These are phyloP conservation scores for Galleria mellonella DNA, from an alignment of 1,140 invertebrate genomes.

Conservation along the genomic window DNA sequence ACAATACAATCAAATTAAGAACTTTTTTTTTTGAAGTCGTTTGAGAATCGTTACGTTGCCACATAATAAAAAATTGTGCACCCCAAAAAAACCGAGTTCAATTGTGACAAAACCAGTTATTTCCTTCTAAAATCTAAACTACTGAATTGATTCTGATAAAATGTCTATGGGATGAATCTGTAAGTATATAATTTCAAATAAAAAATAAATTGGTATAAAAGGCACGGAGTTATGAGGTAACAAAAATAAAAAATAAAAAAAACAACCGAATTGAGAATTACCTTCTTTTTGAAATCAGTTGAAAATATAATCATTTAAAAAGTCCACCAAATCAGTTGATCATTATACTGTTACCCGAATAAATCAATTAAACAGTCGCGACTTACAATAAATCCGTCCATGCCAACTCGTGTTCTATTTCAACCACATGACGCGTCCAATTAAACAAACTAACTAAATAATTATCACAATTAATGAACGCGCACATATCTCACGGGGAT, in stretches of 20 bases:
- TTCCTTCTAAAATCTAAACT: too few species aligned
- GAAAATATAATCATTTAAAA: neutral
- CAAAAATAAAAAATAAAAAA: neutral
- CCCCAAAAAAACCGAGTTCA: too few species aligned
- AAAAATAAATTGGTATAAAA: too few species aligned
- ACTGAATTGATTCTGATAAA: too few species aligned
- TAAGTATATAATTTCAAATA: too few species aligned
- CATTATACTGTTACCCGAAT: neutral
- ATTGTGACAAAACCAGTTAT: too few species aligned
- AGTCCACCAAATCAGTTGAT: neutral
- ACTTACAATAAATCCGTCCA: conserved; percentile 10
- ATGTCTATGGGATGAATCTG: too few species aligned
- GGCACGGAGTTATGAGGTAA: too few species aligned
- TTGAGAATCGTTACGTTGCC: neutral
- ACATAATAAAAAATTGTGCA: neutral
- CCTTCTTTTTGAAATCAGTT: neutral
- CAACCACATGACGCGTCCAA: conserved; percentile 56
- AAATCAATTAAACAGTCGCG: conserved; percentile 5
- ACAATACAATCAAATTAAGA: too few species aligned
- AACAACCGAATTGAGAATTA: neutral
- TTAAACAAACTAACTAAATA: conserved; percentile 67
- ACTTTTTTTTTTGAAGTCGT: too few species aligned
- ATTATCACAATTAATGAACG: conserved; percentile 69
- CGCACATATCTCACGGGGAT: conserved; percentile 47
- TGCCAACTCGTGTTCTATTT: conserved; percentile 5